phyloP scores from a whole-genome alignment of 2,797 vertebrate species.

The Morelia viridis region DNA sequence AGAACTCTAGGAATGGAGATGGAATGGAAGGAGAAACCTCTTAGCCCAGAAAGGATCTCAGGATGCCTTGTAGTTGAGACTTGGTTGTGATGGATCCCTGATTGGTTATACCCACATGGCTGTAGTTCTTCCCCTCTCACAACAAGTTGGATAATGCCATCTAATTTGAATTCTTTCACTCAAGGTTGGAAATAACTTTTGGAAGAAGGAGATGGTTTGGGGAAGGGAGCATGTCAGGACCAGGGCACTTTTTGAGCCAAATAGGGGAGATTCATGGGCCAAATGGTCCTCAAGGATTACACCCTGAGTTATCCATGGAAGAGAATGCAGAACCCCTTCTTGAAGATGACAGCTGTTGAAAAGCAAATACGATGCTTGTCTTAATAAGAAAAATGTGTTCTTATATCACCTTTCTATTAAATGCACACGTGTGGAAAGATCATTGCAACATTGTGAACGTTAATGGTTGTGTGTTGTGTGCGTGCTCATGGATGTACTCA shows the following conservation, averaged over 20 bases:
- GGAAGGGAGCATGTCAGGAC: background rate
- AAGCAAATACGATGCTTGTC: background rate
- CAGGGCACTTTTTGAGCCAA: background rate
- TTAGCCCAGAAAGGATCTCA: background rate
- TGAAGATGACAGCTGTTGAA: too few relatives aligned
- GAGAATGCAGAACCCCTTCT: background rate
- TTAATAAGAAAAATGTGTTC: background rate
- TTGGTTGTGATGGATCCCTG: background rate
- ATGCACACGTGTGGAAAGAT: background rate
- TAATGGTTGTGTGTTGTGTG: too few relatives aligned
- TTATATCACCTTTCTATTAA: background rate
- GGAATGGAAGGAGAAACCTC: background rate
- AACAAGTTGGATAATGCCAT: too few relatives aligned
- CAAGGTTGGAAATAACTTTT: too few relatives aligned
- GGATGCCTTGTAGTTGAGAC: background rate
- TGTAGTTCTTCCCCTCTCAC: background rate
- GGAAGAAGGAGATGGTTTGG: background rate
- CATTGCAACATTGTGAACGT: too few relatives aligned
- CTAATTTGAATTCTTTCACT: too few relatives aligned
- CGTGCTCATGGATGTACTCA: too few relatives aligned
- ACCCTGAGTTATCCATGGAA: too few relatives aligned
- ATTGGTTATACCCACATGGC: too few relatives aligned
- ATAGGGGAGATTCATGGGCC: background rate
- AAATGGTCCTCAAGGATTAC: background rate
- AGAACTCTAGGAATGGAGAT: background rate